Percentiles rank a stretch among this genome's conserved stretches.
These are phyloP conservation scores for Lagorchestes hirsutus DNA, from an alignment of 2,797 vertebrate species.

Conservation along the genomic window DNA sequence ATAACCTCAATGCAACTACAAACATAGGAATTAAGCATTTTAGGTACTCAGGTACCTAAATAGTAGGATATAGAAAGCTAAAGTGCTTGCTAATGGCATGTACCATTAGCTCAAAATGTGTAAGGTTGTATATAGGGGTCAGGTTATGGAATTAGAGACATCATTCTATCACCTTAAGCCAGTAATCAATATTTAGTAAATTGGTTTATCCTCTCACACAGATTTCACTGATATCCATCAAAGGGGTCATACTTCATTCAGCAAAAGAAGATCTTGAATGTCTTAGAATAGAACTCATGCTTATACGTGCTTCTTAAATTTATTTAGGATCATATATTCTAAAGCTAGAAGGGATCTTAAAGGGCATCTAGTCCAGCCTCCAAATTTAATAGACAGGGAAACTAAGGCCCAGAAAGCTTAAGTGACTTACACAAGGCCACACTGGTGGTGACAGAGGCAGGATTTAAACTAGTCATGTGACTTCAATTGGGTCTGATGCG, in stretches of 20 bases:
- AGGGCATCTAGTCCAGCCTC: neutral
- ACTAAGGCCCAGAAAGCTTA: neutral
- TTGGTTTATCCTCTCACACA: constrained; percentile 28
- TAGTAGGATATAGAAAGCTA: constrained; percentile 38
- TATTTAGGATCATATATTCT: neutral
- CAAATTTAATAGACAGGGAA: neutral
- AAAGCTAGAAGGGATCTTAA: neutral
- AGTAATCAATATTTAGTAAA: constrained; percentile 39
- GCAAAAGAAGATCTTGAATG: constrained; percentile 33
- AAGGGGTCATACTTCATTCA: constrained; percentile 4
- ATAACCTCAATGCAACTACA: constrained; percentile 33
- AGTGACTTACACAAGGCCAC: neutral
- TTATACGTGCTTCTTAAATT: constrained; percentile 11
- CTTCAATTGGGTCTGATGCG: neutral
- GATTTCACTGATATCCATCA: constrained; percentile 17
- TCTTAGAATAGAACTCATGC: neutral
- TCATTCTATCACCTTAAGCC: constrained; percentile 16
- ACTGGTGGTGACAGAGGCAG: neutral
- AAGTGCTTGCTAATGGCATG: constrained; percentile 23
- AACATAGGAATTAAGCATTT: constrained; percentile 59
- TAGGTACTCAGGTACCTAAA: constrained; percentile 25
- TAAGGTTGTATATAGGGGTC: constrained; percentile 6
- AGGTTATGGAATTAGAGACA: constrained; percentile 26
- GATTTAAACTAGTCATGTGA: neutral
- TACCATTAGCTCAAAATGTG: constrained; percentile 41